These are phyloP conservation scores for Scaptomyza polygonia DNA, from an alignment of 2,888 invertebrate species.

Conservation along the genomic window DNA sequence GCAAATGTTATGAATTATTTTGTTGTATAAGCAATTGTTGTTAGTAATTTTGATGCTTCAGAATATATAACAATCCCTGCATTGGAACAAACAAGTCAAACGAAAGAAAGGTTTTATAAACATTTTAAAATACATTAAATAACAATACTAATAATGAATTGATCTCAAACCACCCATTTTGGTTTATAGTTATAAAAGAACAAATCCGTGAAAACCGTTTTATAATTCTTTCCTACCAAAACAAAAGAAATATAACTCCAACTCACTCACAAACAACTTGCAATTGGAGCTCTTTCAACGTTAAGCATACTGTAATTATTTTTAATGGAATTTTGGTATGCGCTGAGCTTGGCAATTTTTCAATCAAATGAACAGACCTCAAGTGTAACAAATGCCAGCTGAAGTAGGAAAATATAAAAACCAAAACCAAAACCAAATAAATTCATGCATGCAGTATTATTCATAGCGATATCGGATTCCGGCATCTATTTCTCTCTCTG, in stretches of 20 bases:
- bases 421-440: neutral
- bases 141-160: no score
- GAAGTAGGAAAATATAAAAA: neutral
- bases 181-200: no score
- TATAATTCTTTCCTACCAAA: neutral
- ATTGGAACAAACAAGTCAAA: no score
- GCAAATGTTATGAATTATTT: neutral
- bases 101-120: no score
- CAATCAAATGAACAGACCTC: slow-evolving; percentile 18
- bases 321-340: slow-evolving; percentile 32
- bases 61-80: neutral
- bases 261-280: neutral
- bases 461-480: slow-evolving; percentile 46
- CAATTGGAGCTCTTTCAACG: neutral
- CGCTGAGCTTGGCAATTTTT: slow-evolving; percentile 30
- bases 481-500: slow-evolving; percentile 41
- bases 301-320: slow-evolving; percentile 3
- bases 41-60: neutral
- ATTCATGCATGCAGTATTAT: slow-evolving; percentile 23
- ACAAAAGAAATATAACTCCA: neutral
- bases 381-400: slow-evolving; percentile 27
- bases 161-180: no score
- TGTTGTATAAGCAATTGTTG: neutral
- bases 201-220: neutral
- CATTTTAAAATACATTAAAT: no score